Conservation (phyloP, 1,140 invertebrate species). For the Zaprionus davidi region DNA sequence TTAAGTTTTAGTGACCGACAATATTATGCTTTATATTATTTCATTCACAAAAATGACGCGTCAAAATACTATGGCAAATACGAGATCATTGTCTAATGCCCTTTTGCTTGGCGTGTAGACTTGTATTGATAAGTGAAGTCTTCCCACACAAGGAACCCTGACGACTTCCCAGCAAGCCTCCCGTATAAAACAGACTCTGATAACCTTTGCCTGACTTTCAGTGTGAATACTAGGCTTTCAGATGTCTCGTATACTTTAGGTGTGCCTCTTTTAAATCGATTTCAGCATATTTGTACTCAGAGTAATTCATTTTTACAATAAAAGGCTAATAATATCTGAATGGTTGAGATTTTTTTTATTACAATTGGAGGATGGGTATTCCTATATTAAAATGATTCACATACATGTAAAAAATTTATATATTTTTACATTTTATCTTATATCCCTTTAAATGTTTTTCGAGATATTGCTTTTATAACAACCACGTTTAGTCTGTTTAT, state of each 20-base stretch:
- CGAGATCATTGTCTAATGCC: conserved; percentile 46
- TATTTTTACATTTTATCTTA: background rate
- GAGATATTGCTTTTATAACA: too few relatives aligned
- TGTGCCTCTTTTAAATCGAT: conserved; percentile 60
- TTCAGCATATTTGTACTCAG: conserved; percentile 51
- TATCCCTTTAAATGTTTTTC: background rate
- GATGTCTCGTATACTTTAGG: conserved; percentile 60
- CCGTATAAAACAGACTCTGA: conserved; percentile 56
- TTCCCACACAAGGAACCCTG: conserved; percentile 69
- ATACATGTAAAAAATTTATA: conserved; percentile 7
- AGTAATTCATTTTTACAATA: conserved; percentile 63
- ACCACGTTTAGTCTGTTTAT: too few relatives aligned
- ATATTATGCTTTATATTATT: conserved; percentile 28
- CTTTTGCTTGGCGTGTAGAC: conserved; percentile 30
- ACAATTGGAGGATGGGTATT: conserved; percentile 1
- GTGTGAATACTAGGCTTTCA: conserved; percentile 61
- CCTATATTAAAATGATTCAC: conserved; percentile 10
- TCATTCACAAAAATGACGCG: conserved; percentile 73
- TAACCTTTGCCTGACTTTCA: conserved; percentile 69
- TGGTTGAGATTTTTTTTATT: conserved; percentile 33
- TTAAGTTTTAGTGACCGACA: background rate
- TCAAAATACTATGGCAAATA: conserved; percentile 72
- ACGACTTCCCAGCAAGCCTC: conserved; percentile 47
- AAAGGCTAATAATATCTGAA: conserved; percentile 55
- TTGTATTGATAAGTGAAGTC: conserved; percentile 60